Percentiles rank a stretch among this genome's conserved stretches.
Conservation (phyloP, 2,113 vertebrate genomes). For the Ptyas mucosa region DNA sequence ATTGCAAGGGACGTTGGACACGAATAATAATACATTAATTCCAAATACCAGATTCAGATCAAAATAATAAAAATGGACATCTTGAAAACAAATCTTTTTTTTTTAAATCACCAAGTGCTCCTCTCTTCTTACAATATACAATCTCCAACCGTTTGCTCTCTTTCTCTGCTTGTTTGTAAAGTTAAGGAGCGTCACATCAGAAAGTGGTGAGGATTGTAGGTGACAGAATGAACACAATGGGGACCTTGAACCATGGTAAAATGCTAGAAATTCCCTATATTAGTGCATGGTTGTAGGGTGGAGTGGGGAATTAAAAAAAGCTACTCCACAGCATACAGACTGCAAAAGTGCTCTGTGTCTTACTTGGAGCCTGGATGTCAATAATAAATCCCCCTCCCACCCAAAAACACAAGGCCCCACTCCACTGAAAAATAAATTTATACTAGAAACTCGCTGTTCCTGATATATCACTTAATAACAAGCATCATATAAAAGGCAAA, state of each 20-base stretch:
- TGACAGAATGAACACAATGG: neutral
- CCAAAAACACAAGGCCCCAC: neutral
- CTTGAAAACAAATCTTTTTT: neutral
- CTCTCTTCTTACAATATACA: conserved; percentile 26
- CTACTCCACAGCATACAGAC: neutral
- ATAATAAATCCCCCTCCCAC: neutral
- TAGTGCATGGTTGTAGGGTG: neutral
- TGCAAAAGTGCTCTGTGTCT: neutral
- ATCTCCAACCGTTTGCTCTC: neutral
- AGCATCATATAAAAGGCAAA: conserved; percentile 48
- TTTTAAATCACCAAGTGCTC: conserved; percentile 7
- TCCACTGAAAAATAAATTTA: conserved; percentile 5
- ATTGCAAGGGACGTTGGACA: neutral
- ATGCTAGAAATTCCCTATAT: neutral
- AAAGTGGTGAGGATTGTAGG: neutral
- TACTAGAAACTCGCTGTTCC: neutral
- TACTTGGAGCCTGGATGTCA: neutral
- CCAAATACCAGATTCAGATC: neutral
- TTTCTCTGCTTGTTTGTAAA: conserved; percentile 27
- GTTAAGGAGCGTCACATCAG: conserved; percentile 31
- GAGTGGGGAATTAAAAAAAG: neutral
- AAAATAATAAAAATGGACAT: neutral
- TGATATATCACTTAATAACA: conserved; percentile 19
- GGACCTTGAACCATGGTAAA: conserved; percentile 14
- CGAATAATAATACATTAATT: conserved; percentile 30